phyloP scores from a whole-genome alignment of 2,888 invertebrate genomes.

The Ichneumon xanthorius region DNA sequence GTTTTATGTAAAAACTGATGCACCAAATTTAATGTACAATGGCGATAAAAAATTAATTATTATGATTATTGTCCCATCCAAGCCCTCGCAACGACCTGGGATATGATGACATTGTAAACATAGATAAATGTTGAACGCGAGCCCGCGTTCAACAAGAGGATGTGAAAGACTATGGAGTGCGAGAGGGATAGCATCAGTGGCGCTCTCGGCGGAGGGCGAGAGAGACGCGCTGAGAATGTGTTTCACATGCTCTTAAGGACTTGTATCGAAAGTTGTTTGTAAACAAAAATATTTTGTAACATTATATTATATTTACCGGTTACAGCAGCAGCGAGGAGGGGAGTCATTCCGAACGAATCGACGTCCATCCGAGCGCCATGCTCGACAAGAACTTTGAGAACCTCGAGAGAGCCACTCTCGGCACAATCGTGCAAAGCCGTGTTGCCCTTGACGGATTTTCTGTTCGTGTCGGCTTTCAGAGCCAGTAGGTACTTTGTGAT shows the following conservation, averaged over 20 bases:
- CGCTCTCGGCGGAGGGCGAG: no score
- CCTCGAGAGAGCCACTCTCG: conserved; percentile 97
- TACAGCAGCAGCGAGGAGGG: conserved; percentile 96
- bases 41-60: no score
- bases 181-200: no score
- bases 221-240: no score
- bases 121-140: background rate
- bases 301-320: conserved; percentile 84
- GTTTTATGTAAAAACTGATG: no score
- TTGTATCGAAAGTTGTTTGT: background rate
- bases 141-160: no score
- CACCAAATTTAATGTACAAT: no score
- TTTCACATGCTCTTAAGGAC: background rate
- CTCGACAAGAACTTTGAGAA: conserved; percentile 94
- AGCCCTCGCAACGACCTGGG: no score
- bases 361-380: conserved; percentile 97
- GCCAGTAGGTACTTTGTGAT: conserved; percentile 96
- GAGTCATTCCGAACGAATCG: conserved; percentile 98
- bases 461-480: conserved; percentile 95
- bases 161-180: no score
- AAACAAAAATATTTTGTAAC: background rate
- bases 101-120: background rate
- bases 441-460: conserved; percentile 96
- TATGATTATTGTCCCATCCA: no score
- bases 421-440: conserved; percentile 99